A percentile compares a stretch with the other conserved stretches of the same genome.
These are phyloP conservation scores for Ganaspis sp. DNA, from an alignment of 1,140 invertebrate genomes.

Conservation along the genomic window DNA sequence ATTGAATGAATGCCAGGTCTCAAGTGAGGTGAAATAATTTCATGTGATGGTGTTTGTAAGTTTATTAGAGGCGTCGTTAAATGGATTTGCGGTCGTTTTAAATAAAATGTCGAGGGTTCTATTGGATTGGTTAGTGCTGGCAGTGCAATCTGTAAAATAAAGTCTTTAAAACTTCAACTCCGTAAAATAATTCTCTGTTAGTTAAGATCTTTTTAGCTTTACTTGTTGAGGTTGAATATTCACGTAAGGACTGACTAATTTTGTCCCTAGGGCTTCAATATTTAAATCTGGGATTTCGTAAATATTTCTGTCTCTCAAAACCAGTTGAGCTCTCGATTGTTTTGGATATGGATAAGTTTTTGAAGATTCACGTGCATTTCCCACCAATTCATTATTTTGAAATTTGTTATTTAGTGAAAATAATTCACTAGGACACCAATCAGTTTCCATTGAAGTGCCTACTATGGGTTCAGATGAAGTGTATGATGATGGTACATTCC, in stretches of 20 bases:
- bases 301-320: not conserved
- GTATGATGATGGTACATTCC: no score
- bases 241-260: not conserved
- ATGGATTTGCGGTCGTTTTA: not conserved
- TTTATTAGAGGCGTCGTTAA: no score
- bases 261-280: no score
- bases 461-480: conserved; percentile 14
- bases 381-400: not conserved
- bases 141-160: not conserved
- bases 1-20: not conserved
- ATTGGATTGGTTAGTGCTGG: not conserved
- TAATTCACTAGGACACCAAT: not conserved
- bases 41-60: no score
- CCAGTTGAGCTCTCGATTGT: not conserved
- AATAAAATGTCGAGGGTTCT: not conserved
- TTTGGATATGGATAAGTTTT: not conserved
- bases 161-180: not conserved
- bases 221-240: not conserved
- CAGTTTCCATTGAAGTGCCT: not conserved
- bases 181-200: not conserved
- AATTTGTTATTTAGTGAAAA: not conserved
- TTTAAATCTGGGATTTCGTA: not conserved
- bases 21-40: no score
- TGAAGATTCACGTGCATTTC: not conserved
- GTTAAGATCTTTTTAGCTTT: not conserved